Base-by-base conservation (phyloP, 2,888 invertebrate species). In the Vanessa cardui region DNA sequence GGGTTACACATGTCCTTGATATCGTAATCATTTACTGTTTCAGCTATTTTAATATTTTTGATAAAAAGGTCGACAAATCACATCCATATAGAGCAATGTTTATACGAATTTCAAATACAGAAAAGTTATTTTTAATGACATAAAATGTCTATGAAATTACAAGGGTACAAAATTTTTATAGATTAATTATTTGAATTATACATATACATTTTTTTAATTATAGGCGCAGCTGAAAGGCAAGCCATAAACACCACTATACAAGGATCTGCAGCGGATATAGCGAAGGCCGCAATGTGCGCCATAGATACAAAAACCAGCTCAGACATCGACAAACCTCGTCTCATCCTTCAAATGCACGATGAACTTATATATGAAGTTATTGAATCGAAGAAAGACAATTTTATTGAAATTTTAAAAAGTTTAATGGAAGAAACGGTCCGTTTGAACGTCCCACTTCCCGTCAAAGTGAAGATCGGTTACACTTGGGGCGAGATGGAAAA, bases 211-310 rank as follows among this genome's bases (percentile, higher is more conserved):
- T 26, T 0, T 26, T 46, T 52, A 18, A 64, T 67, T 44, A 6
- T 78, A 96, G 96, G 93, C 78, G 95, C 98, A 92, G 97, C 98
- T 0, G 98, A 98, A 87, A 94, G 99, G n/a, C 99, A 99, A 93
- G 98, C 99, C 16, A 95, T 99, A 0, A 99, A 99, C 86, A 97
- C 99, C 2, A 96, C 96, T 16, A 96, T 99, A 62, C 99, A 99
- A 90, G 99, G 99, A 0, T 98, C 99, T 0, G 99, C 99, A 0
- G 98, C 99, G 0, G 99, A 99, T 87, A 95, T 99, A 56, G 96
- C 97, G 0, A 99, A 99, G 87, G 95, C 94, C 66, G 98, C 99
- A 0, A 97, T 99, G 95, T 93, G 97, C 39, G 92, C 94, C 60
- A 95, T 99, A 77, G 96, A 98, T 76, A 86, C 90, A 15, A 92